Conservation (phyloP, 2,888 invertebrate species). For the Orthonychiurus folsomi region DNA sequence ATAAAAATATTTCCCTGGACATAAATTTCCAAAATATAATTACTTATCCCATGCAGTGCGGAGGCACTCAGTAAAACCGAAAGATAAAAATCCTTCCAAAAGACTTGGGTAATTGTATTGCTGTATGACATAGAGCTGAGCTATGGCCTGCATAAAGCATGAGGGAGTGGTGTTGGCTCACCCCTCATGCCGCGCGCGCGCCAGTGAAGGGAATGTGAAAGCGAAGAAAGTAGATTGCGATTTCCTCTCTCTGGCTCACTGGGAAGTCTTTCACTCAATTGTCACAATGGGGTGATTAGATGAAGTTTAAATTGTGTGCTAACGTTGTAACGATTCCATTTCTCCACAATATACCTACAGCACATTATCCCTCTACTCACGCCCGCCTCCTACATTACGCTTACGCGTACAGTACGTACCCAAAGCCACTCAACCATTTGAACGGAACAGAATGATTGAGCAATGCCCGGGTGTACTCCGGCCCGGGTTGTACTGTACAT, state of each 20-base stretch:
- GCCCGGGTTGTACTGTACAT: neutral
- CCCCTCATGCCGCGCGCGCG: too few species aligned
- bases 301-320: constrained; percentile 21
- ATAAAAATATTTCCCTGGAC: too few species aligned
- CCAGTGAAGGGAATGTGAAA: too few species aligned
- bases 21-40: too few species aligned
- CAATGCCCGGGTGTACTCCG: neutral
- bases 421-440: constrained; percentile 14
- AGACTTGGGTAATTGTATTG: too few species aligned
- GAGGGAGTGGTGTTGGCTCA: too few species aligned
- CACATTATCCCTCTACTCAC: neutral
- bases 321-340: constrained; percentile 10
- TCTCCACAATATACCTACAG: neutral
- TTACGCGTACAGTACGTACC: neutral
- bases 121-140: too few species aligned
- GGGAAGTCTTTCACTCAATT: constrained; percentile 5
- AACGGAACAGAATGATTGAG: constrained; percentile 19
- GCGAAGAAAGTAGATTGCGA: neutral
- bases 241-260: neutral
- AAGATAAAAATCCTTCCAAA: too few species aligned
- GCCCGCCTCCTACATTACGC: neutral
- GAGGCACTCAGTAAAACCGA: too few species aligned
- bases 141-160: too few species aligned
- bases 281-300: constrained; percentile 22
- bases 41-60: too few species aligned